Evolutionary conservation across 2,888 invertebrate species (phyloP).

Genomic region (Dasysyrphus albostriatus): DNA sequence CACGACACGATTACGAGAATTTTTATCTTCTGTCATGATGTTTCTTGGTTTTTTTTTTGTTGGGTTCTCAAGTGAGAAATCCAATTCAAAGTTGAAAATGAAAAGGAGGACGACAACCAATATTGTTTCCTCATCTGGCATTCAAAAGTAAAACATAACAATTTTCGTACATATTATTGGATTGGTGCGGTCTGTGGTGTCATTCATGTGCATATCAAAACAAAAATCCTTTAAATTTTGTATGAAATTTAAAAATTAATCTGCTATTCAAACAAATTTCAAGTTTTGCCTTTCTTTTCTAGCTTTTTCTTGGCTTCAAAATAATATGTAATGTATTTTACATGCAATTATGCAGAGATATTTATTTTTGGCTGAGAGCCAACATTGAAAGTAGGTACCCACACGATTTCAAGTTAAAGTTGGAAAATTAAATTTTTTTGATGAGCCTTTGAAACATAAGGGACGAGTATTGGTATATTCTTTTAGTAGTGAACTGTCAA

Average conservation of each 20-base stretch:
- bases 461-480: no score
- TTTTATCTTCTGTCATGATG: conserved; percentile 34
- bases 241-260: conserved; percentile 43
- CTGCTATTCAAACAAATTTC: conserved; percentile 23
- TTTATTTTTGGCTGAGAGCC: conserved; percentile 53
- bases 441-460: not conserved
- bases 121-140: conserved; percentile 13
- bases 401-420: conserved; percentile 1
- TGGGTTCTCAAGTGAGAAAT: not conserved
- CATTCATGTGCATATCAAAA: not conserved
- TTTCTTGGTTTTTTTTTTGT: conserved; percentile 1
- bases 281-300: not conserved
- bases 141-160: conserved; percentile 13
- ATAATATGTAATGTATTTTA: conserved; percentile 49
- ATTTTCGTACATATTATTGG: not conserved
- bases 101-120: conserved; percentile 8
- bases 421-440: conserved; percentile 5
- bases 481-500: no score
- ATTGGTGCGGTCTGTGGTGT: not conserved
- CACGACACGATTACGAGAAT: conserved; percentile 47
- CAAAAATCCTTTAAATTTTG: conserved; percentile 7
- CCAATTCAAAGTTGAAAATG: conserved; percentile 14
- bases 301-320: not conserved
- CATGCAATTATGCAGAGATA: conserved; percentile 63
- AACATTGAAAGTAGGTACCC: conserved; percentile 22